Evolutionary conservation across 2,113 vertebrate genomes (phyloP).

Genomic region (Athene cunicularia): DNA sequence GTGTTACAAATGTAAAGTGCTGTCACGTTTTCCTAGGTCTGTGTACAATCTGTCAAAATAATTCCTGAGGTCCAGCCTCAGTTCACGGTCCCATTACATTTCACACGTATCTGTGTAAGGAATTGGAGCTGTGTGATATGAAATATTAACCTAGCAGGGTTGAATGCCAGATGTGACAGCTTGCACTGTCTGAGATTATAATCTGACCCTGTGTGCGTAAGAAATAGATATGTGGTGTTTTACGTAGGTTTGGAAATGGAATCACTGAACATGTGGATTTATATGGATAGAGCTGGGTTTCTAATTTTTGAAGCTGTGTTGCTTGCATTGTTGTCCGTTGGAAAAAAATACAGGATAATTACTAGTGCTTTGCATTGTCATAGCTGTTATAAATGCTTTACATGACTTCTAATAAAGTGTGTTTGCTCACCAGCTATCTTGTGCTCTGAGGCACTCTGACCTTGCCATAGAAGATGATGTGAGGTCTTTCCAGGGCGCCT

Average conservation of each 20-base stretch:
- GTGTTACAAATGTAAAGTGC: background rate
- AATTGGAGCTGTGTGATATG: slow-evolving; percentile 21
- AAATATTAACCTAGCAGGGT: slow-evolving; percentile 22
- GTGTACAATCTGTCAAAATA: slow-evolving; percentile 49
- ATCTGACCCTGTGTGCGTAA: slow-evolving; percentile 24
- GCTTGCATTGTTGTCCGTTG: background rate
- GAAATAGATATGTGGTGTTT: slow-evolving; percentile 15
- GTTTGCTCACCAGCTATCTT: slow-evolving; percentile 38
- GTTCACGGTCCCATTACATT: background rate
- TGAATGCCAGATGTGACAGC: slow-evolving; percentile 43
- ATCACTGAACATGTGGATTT: slow-evolving; percentile 14
- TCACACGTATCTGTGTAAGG: background rate
- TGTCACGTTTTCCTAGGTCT: slow-evolving; percentile 25
- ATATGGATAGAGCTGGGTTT: background rate
- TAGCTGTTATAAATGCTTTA: slow-evolving; percentile 38
- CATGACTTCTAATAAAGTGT: slow-evolving; percentile 46
- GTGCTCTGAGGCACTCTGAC: slow-evolving; percentile 42
- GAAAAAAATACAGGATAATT: background rate
- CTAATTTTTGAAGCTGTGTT: slow-evolving; percentile 3
- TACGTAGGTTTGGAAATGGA: slow-evolving; percentile 25
- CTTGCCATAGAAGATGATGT: slow-evolving; percentile 47
- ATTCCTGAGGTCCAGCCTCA: slow-evolving; percentile 20
- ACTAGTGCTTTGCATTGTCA: slow-evolving; percentile 5
- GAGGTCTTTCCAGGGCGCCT: slow-evolving; percentile 54
- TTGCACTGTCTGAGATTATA: slow-evolving; percentile 45